These are phyloP conservation scores for Dinocampus coccinellae DNA, from an alignment of 2,888 invertebrate species.

Conservation along the genomic window DNA sequence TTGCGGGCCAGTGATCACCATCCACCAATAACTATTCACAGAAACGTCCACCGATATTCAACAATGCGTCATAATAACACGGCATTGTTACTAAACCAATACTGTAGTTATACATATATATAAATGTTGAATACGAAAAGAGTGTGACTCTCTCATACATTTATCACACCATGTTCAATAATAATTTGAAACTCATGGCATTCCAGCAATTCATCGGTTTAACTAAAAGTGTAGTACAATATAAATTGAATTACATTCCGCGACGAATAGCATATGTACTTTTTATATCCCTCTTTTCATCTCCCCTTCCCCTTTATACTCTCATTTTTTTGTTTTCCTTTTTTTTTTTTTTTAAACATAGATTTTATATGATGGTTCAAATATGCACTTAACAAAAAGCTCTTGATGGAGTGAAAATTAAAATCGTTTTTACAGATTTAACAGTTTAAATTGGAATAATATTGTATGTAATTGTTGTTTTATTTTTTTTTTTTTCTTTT, in stretches of 20 bases:
- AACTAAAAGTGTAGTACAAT: background rate
- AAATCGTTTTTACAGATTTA: too few species aligned
- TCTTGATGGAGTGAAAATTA: too few species aligned
- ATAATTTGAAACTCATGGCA: slow-evolving; percentile 9
- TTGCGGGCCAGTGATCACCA: slow-evolving; percentile 31
- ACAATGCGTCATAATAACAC: slow-evolving; percentile 45
- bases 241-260: background rate
- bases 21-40: slow-evolving; percentile 43
- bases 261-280: background rate
- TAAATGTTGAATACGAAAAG: slow-evolving; percentile 19
- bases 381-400: too few species aligned
- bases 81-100: background rate
- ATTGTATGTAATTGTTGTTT: too few species aligned
- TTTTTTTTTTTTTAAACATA: too few species aligned
- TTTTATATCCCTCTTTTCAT: too few species aligned
- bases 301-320: too few species aligned
- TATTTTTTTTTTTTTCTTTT: too few species aligned
- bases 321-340: too few species aligned
- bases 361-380: too few species aligned
- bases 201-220: slow-evolving; percentile 11
- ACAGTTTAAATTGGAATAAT: too few species aligned
- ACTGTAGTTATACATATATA: background rate
- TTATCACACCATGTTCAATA: slow-evolving; percentile 1
- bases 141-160: slow-evolving; percentile 5
- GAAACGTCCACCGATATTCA: slow-evolving; percentile 39